Evolutionary conservation across 2,797 vertebrate genomes (phyloP).

Genomic region (Sebastes umbrosus): DNA sequence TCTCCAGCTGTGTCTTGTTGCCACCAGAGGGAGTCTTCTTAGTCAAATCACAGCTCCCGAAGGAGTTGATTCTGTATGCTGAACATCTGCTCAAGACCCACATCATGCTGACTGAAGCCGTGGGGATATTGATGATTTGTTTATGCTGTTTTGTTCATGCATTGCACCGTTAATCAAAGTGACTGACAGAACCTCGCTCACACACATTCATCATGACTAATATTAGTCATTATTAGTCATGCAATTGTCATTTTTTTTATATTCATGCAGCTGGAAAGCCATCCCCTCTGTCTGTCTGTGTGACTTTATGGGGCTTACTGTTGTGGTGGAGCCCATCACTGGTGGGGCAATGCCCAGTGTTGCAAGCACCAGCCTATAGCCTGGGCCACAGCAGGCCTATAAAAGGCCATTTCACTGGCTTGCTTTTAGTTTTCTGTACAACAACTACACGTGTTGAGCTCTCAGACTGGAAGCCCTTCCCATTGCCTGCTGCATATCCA

Average conservation of each 20-base stretch:
- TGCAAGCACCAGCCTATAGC: conserved; percentile 54
- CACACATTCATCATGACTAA: conserved; percentile 48
- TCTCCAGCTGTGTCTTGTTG: conserved; percentile 27
- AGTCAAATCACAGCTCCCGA: conserved; percentile 35
- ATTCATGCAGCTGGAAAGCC: conserved; percentile 62
- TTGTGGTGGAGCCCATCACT: conserved; percentile 69
- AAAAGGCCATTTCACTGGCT: conserved; percentile 66
- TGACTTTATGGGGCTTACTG: conserved; percentile 65
- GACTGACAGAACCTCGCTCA: conserved; percentile 17
- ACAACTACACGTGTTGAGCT: conserved; percentile 78
- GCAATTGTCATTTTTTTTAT: conserved; percentile 24
- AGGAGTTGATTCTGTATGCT: conserved; percentile 32
- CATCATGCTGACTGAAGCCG: conserved; percentile 29
- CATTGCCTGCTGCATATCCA: conserved; percentile 66
- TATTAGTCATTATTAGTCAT: conserved; percentile 70
- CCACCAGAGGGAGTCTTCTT: conserved; percentile 81
- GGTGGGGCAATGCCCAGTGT: conserved; percentile 58
- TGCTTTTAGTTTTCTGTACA: conserved; percentile 69
- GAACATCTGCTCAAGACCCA: conserved; percentile 59
- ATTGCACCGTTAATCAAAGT: conserved; percentile 40
- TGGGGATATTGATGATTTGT: conserved; percentile 30
- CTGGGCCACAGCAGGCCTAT: conserved; percentile 62
- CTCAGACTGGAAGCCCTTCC: conserved; percentile 73
- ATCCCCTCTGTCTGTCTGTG: conserved; percentile 29
- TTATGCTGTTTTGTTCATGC: conserved; percentile 41